A percentile compares a stretch with the other conserved stretches of the same genome.
Evolutionary conservation across 53 echinoderm and acorn worm species (phyloP).

Genomic region (Zoroaster sp.): DNA sequence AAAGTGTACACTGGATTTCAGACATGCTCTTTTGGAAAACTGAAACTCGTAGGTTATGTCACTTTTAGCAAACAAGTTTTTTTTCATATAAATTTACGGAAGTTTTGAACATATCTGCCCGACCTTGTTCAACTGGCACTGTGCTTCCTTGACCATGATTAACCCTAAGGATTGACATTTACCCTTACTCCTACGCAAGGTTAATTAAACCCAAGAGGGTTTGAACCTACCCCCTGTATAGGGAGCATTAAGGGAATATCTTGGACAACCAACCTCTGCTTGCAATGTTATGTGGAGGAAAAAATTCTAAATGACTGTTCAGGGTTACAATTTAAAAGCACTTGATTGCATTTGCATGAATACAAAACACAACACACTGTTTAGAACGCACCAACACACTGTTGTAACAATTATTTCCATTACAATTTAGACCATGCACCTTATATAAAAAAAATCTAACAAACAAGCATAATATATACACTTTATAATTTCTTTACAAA

Average conservation of each 20-base stretch:
- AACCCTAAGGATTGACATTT: too few species aligned
- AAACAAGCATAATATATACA: conserved; percentile 49
- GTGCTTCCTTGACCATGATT: too few species aligned
- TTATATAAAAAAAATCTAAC: background rate
- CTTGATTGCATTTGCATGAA: background rate
- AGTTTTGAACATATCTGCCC: too few species aligned
- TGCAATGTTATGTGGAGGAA: background rate
- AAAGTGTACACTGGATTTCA: too few species aligned
- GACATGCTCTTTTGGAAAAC: too few species aligned
- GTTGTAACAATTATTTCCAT: background rate
- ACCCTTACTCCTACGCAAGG: too few species aligned
- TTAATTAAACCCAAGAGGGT: background rate
- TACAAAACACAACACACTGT: background rate
- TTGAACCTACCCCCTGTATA: background rate
- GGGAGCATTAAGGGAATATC: background rate
- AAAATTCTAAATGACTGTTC: background rate
- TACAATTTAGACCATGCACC: background rate
- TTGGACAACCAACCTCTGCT: background rate
- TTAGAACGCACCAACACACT: too few species aligned
- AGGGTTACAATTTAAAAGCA: background rate
- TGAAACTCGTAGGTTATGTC: too few species aligned
- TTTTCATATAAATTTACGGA: too few species aligned
- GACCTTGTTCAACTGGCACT: too few species aligned
- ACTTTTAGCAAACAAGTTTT: too few species aligned
- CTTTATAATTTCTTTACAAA: conserved; percentile 30